Evolutionary conservation across 2,113 vertebrate species (phyloP).

Genomic region (Delphinus delphis): DNA sequence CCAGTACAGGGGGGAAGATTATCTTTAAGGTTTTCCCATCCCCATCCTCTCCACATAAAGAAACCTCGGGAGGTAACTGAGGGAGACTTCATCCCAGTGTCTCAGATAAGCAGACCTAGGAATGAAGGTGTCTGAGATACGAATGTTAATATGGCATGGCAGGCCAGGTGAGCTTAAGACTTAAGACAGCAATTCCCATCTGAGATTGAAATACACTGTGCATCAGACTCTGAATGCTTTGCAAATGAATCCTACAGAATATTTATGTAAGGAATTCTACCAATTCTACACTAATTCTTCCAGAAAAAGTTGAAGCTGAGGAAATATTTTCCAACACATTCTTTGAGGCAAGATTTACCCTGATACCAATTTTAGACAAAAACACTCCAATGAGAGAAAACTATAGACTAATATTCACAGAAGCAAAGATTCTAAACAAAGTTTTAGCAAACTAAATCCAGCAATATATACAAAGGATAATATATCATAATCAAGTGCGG

Average conservation of each 20-base stretch:
- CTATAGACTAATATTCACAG: not conserved
- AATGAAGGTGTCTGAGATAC: not conserved
- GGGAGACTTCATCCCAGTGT: not conserved
- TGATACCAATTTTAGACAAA: not conserved
- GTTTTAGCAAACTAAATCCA: too few relatives aligned
- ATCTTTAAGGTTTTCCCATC: not conserved
- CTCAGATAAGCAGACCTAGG: too few relatives aligned
- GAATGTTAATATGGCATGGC: not conserved
- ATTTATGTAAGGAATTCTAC: not conserved
- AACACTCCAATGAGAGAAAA: not conserved
- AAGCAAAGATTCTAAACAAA: not conserved
- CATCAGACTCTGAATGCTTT: not conserved
- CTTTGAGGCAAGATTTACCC: not conserved
- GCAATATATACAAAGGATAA: not conserved
- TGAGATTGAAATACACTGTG: not conserved
- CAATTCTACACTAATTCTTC: not conserved
- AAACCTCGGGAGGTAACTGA: not conserved
- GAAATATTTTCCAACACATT: not conserved
- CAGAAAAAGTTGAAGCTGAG: not conserved
- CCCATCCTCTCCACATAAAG: not conserved
- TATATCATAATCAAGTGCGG: not conserved
- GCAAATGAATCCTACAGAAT: not conserved
- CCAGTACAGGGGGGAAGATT: not conserved
- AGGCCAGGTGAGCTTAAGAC: not conserved
- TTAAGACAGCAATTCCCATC: not conserved